Evolutionary conservation across 2,888 invertebrate species (phyloP), one percentile per base, ranked within the genome.

Genomic region (Catonia carolina): DNA sequence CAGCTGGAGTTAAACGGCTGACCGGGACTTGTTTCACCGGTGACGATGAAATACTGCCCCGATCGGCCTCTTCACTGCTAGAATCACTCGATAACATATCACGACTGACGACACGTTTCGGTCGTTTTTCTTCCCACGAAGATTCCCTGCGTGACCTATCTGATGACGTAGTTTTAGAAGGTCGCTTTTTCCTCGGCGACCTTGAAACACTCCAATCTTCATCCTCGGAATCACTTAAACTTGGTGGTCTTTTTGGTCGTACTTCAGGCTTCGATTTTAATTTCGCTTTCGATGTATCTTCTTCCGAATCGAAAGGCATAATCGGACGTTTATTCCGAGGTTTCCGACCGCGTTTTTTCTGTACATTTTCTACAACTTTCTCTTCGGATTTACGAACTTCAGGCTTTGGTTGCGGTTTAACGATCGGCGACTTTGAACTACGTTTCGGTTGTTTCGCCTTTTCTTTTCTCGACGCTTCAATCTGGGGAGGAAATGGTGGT

Each of bases 41-140:
- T 12, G 62, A 62, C n/a, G 58, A 56, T 18, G 58, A 55, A 18
- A 59, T 53, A 27, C 54, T 55, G 22, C 49, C 53, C n/a, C 45
- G 42, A 23, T 53, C 56, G 10, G 49, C 36, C 47, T 74, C 74
- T 27, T 74, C 74, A 2, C 72, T 72, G 57, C 72, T 73, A 56
- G 23, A 12, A n/a, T 53, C 54, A 3, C 42, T 22, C 6, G 53
- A 31, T 12, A 51, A 18, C 1, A 48, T 33, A 2, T 22, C 41
- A 41, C 42, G 33, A 17, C 45, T 15, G 10, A 14, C 50, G 7
- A 54, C 18, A 4, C 58, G 18, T 14, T 69, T 70, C 4, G 68
- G 60, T 17, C 55, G 52, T 33, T 58, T 62, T 8, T 52, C 53
- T 8, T 56, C 57, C 53, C 57, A 57, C 1, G 58, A 51, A 17